Evolutionary conservation across 2,888 invertebrate genomes (phyloP), one percentile per base, ranked within the genome.

Genomic region (Ernsta delagoae): DNA sequence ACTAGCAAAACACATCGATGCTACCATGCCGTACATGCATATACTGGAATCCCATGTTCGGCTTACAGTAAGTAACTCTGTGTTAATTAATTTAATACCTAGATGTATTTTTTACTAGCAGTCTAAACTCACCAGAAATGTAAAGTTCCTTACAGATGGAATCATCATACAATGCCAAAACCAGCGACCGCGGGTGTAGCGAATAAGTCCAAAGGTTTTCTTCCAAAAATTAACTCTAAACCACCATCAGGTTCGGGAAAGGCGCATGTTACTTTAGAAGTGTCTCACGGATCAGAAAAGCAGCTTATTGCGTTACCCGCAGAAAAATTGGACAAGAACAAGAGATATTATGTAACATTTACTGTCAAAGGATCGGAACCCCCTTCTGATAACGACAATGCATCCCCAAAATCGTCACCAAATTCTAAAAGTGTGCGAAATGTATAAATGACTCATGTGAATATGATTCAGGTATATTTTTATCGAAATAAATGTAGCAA

Each of bases 331-430:
- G 98, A 98, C 85, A 97, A 96, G 83, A 97, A 97, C 84, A 98
- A 98, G 88, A 95, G 97, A 82, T 98, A 98, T 89, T 98, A 97
- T 86, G 98, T 98, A 71, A 98, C 98, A 62, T 98, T 98, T 83
- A 98, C 98, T 41, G 97, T 98, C 4, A 97, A 97, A 86, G 97
- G 97, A 63, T 95, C 95, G 3, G 93, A 93, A 70, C 93, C 93
- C 39, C 91, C 94, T n/a, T 92, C 92, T 0, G 95, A 95, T 59
- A 94, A 89, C 70, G 93, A 94, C 59, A 93, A 90, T 63, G 81
- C 84, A 9, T 85, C 90, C 24, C 87, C 82, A 75, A 93, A 78
- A 79, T 88, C 83, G 79, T 93, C 88, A 76, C 86, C 74, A 81
- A 45, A 43, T 54, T 89, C 83, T 7, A 92, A 91, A 76, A 83